phyloP scores from a whole-genome alignment of 2,888 invertebrate species.

The Phytoseiulus persimilis region DNA sequence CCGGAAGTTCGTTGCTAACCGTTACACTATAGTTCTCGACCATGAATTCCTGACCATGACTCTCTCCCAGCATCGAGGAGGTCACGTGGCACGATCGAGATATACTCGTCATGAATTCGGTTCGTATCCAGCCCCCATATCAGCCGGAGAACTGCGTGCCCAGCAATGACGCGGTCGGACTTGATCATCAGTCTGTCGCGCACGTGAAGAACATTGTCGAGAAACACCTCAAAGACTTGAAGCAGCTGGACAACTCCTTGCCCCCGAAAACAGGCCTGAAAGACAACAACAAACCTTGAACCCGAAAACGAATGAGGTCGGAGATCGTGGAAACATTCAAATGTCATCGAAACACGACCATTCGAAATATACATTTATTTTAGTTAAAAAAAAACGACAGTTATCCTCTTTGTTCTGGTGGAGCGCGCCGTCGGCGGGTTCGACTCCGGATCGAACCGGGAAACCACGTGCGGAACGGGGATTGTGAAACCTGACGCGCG shows the following conservation, averaged over 20 bases:
- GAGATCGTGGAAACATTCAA: not conserved
- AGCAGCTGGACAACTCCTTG: not conserved
- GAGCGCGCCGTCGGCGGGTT: too few relatives aligned
- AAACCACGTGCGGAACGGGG: too few relatives aligned
- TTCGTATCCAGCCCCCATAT: conserved; percentile 31
- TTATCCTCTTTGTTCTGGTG: too few relatives aligned
- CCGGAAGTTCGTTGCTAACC: too few relatives aligned
- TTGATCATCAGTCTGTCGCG: conserved; percentile 36
- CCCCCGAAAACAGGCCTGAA: not conserved
- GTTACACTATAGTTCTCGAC: not conserved
- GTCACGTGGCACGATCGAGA: conserved; percentile 31
- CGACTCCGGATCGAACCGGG: too few relatives aligned
- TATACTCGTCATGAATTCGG: conserved; percentile 31
- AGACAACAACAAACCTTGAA: not conserved
- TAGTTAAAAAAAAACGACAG: not conserved
- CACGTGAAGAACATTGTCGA: conserved; percentile 30
- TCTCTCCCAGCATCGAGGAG: not conserved
- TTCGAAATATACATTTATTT: not conserved
- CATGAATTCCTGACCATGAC: not conserved
- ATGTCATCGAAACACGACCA: not conserved
- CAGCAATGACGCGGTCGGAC: conserved; percentile 16
- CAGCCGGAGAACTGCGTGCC: conserved; percentile 20
- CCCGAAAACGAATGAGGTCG: not conserved
- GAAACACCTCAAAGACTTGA: conserved; percentile 20
- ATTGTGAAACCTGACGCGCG: too few relatives aligned